Evolutionary conservation across 2,888 invertebrate genomes (phyloP).

Genomic region (Trypoxylon attenuatum): DNA sequence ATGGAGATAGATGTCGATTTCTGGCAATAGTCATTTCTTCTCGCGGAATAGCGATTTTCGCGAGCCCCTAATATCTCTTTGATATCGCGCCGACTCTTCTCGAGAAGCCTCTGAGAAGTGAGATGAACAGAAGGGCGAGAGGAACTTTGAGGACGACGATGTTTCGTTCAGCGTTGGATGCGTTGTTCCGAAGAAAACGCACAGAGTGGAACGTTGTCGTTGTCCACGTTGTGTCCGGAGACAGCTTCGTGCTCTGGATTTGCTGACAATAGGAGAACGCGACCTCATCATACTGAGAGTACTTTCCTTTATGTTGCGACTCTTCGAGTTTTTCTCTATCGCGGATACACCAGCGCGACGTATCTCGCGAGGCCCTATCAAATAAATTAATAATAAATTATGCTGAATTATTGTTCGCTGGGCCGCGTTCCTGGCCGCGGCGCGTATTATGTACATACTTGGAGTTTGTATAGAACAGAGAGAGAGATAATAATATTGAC

Average conservation of each 20-base stretch:
- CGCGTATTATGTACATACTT: constrained; percentile 39
- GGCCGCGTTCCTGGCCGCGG: constrained; percentile 15
- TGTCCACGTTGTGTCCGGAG: not conserved
- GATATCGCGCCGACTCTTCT: no score
- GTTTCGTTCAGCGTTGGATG: not conserved
- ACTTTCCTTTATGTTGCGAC: not conserved
- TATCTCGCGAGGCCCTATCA: constrained; percentile 14
- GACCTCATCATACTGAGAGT: not conserved
- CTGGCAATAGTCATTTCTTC: no score
- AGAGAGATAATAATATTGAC: constrained; percentile 20
- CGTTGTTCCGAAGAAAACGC: not conserved
- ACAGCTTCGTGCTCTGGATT: not conserved
- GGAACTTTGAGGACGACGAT: not conserved
- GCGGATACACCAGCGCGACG: constrained; percentile 2
- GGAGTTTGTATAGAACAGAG: constrained; percentile 38
- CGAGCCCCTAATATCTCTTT: no score
- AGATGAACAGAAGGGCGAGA: no score
- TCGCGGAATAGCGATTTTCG: no score
- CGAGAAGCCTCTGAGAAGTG: no score
- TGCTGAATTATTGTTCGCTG: constrained; percentile 12
- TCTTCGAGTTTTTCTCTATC: not conserved
- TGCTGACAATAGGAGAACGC: not conserved
- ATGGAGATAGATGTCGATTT: no score
- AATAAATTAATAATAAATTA: constrained; percentile 15
- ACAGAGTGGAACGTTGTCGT: not conserved